Percentiles rank a stretch among this genome's conserved stretches.
Conservation (phyloP, 1,140 invertebrate genomes). For the Sweltsa coloradensis region DNA sequence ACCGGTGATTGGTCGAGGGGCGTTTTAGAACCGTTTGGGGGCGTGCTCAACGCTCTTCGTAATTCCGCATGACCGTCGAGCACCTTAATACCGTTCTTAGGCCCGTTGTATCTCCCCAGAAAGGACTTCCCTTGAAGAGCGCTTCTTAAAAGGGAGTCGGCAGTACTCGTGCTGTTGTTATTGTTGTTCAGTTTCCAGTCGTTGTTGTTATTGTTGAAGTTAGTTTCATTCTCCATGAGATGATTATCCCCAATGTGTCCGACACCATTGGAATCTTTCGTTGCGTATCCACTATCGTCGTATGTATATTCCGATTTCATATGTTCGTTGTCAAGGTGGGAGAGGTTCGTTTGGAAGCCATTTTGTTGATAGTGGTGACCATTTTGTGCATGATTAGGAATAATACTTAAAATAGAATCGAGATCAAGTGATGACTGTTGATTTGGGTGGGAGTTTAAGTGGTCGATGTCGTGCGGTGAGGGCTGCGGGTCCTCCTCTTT, state of each 20-base stretch:
- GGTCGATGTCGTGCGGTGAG: background rate
- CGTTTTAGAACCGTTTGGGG: constrained; percentile 9
- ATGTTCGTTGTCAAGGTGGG: background rate
- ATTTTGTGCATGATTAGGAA: constrained; percentile 23
- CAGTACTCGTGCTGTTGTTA: constrained; percentile 39
- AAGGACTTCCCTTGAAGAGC: constrained; percentile 53
- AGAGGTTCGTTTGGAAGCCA: constrained; percentile 15
- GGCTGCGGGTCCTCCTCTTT: constrained; percentile 3
- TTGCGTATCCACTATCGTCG: constrained; percentile 49
- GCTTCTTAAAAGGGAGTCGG: constrained; percentile 60
- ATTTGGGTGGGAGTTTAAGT: too few species aligned
- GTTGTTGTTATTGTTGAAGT: constrained; percentile 55
- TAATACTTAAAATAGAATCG: constrained; percentile 34
- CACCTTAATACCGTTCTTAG: constrained; percentile 14
- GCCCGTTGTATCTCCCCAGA: constrained; percentile 25
- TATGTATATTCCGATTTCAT: constrained; percentile 36
- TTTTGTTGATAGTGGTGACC: constrained; percentile 23
- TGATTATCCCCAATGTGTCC: background rate
- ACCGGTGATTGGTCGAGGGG: background rate
- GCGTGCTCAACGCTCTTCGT: constrained; percentile 31
- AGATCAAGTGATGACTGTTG: constrained; percentile 32
- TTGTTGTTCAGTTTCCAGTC: constrained; percentile 67
- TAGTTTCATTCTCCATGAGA: too few species aligned
- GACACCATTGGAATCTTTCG: constrained; percentile 19
- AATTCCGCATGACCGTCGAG: constrained; percentile 34